Conservation (phyloP, 2,888 invertebrate species). For the Imbricaverruca yamaguchii region DNA sequence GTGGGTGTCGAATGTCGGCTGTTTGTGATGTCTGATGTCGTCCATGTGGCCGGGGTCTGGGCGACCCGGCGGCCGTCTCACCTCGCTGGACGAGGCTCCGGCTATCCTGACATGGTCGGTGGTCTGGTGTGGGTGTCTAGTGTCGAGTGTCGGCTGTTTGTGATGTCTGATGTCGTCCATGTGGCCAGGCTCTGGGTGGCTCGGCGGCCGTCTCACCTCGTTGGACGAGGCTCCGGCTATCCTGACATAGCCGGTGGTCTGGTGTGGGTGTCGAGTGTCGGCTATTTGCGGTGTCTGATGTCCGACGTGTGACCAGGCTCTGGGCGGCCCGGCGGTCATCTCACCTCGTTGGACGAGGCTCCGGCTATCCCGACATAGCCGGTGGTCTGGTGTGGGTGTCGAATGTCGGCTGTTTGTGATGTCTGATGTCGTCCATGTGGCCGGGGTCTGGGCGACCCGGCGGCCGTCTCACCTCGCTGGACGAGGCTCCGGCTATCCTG, state of each 20-base stretch:
- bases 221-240: constrained; percentile 86
- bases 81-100: constrained; percentile 77
- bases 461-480: constrained; percentile 52
- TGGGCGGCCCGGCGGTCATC: constrained; percentile 38
- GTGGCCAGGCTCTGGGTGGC: neutral
- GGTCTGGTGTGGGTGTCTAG: too few relatives aligned
- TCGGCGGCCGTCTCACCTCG: constrained; percentile 42
- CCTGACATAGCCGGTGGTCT: too few relatives aligned
- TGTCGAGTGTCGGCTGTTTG: neutral
- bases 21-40: neutral
- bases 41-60: too few relatives aligned
- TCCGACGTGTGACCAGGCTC: neutral
- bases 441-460: constrained; percentile 34
- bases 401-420: neutral
- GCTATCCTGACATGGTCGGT: too few relatives aligned
- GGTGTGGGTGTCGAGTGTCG: too few relatives aligned
- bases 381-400: too few relatives aligned
- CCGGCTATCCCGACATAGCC: too few relatives aligned
- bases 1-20: too few relatives aligned
- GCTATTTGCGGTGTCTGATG: neutral
- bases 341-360: constrained; percentile 75
- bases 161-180: too few relatives aligned
- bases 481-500: too few relatives aligned
- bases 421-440: too few relatives aligned
- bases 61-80: constrained; percentile 40